Conservation (phyloP, 1,140 invertebrate genomes). For the Wasmannia auropunctata region DNA sequence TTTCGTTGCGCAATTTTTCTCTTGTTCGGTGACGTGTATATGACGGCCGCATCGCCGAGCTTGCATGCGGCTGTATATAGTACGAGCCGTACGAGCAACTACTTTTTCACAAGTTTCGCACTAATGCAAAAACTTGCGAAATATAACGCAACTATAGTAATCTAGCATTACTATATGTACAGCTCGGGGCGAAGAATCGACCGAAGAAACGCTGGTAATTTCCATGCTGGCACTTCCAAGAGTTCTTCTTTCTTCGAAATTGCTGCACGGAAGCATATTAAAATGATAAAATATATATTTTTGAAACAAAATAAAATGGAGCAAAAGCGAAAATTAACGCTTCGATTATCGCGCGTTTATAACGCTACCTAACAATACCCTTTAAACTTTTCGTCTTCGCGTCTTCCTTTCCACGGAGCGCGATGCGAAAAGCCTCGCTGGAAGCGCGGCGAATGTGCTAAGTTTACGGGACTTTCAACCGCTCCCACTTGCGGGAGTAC, state of each 20-base stretch:
- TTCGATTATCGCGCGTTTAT: background rate
- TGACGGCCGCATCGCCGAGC: background rate
- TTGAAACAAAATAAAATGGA: background rate
- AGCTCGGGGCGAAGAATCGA: background rate
- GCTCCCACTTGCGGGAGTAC: background rate
- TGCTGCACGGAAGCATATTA: background rate
- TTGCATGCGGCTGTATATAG: too few relatives aligned
- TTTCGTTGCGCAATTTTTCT: background rate
- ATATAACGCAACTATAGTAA: constrained; percentile 2
- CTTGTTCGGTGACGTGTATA: background rate
- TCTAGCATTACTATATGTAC: background rate
- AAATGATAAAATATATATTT: background rate
- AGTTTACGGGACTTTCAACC: background rate
- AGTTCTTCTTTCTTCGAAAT: background rate
- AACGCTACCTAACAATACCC: background rate
- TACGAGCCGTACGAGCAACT: background rate
- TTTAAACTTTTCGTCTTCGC: background rate
- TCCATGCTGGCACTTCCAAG: background rate
- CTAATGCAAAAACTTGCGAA: constrained; percentile 6
- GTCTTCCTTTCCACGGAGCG: background rate
- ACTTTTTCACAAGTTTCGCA: background rate
- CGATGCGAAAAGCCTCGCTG: background rate
- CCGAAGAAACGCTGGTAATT: background rate
- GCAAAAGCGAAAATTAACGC: background rate
- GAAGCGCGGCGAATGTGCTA: background rate